Evolutionary conservation across 2,113 vertebrate species (phyloP), one percentile per base, ranked within the genome.

Genomic region (Cichladusa arquata): DNA sequence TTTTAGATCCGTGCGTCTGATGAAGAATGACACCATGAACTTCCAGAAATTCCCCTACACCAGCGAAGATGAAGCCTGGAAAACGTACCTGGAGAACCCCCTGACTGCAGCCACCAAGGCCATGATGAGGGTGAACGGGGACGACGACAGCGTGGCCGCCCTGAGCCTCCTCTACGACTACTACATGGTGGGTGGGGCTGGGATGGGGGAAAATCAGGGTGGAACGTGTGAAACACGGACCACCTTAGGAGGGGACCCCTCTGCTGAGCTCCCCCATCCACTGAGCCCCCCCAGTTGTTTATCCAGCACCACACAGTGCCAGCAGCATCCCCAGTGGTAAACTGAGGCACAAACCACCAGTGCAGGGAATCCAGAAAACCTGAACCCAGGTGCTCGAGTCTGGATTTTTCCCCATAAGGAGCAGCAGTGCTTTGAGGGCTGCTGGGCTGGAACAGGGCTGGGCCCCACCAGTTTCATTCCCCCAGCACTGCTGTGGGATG

Each of bases 101-200:
- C 60, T 98, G 90, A 98, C 98, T 0, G 99, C 99, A 1, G 98
- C 97, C 71, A 99, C 97, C 61, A 98, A 98, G 92, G 95, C 98
- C 33, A 99, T 99, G 98, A 98, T 98, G 98, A 98, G 99, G 86
- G 98, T 99, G 51, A 98, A 98, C 0, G 98, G 98, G 7, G 99
- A 99, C 3, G 99, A 99, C 0, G 99, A 99, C 93, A 96, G 99
- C 1, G 98, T 98, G 25, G 98, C 98, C 0, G 98, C 99, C 40
- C 85, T 99, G 53, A 98, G 99, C 81, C 98, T 99, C 91, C 98
- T 99, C 85, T 99, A 99, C 0, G 99, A 99, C 85, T 98, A 99
- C 92, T 99, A 99, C 97, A 98, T 98, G 98, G 98, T 98, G 89
- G 0, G 34, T 79, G 14, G 62, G 61, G 45, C 53, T 23, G 78